Percentiles rank a stretch among this genome's conserved stretches.
phyloP scores from a whole-genome alignment of 2,888 invertebrate species.

The Lochmaea crataegi region DNA sequence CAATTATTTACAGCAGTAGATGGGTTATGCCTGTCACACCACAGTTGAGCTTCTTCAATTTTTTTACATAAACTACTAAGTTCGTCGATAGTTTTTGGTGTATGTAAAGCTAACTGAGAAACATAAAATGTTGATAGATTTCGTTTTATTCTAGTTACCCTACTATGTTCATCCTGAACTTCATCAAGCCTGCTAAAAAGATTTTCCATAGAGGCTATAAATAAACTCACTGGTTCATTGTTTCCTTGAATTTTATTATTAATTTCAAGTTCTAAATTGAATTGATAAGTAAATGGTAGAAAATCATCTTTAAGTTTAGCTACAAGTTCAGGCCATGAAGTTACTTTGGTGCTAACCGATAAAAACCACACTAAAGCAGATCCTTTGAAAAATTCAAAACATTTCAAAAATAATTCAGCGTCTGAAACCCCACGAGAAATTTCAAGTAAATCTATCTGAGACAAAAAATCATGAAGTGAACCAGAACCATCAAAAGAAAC shows the following conservation, averaged over 20 bases:
- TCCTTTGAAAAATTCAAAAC: slow-evolving; percentile 13
- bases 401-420: slow-evolving; percentile 1
- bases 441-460: no score
- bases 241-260: neutral
- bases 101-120: slow-evolving; percentile 6
- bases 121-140: slow-evolving; percentile 3
- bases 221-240: slow-evolving; percentile 5
- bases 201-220: slow-evolving; percentile 16
- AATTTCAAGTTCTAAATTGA: slow-evolving; percentile 15
- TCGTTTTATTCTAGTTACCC: slow-evolving; percentile 12
- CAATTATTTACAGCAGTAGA: no score
- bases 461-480: no score
- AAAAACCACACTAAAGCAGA: slow-evolving; percentile 8
- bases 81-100: neutral
- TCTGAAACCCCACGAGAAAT: slow-evolving; percentile 2
- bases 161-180: slow-evolving; percentile 12
- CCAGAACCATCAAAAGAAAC: no score
- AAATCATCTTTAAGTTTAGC: slow-evolving; percentile 11
- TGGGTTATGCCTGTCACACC: slow-evolving; percentile 11
- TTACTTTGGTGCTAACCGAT: neutral
- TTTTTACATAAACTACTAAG: slow-evolving; percentile 5
- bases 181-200: slow-evolving; percentile 6
- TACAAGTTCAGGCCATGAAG: slow-evolving; percentile 11
- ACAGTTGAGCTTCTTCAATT: slow-evolving; percentile 1
- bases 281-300: slow-evolving; percentile 13